Conservation (phyloP, 2,113 vertebrate species). For the Eidolon helvum region DNA sequence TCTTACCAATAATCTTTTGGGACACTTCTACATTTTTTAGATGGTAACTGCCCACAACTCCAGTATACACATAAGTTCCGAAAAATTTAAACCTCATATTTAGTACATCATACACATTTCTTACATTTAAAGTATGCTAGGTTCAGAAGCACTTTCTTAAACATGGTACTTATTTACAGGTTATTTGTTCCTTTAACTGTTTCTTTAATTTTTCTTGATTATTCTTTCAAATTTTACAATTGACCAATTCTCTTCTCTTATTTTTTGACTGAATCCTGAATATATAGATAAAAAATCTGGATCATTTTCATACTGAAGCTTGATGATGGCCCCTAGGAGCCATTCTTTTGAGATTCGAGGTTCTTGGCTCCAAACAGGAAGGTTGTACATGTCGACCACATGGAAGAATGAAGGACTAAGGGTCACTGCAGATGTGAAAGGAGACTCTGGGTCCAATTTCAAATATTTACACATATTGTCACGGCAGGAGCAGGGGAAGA, state of each 20-base stretch:
- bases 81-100: conserved; percentile 1
- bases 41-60: neutral
- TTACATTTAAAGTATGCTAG: neutral
- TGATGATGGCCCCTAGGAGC: neutral
- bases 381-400: too few relatives aligned
- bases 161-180: neutral
- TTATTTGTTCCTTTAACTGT: neutral
- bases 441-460: neutral
- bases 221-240: neutral
- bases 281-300: neutral
- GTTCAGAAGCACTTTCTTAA: neutral
- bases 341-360: neutral
- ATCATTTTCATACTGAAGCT: neutral
- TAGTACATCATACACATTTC: neutral
- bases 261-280: neutral
- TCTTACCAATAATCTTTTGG: neutral
- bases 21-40: neutral
- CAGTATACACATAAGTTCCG: neutral
- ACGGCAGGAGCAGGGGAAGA: neutral
- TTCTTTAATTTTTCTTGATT: neutral
- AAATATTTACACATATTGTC: neutral
- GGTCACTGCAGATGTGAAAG: neutral
- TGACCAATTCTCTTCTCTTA: neutral
- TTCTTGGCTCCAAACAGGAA: neutral
- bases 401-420: neutral